Base-by-base conservation (phyloP, 2,113 vertebrate genomes). In the Colistium nudipinnis region DNA sequence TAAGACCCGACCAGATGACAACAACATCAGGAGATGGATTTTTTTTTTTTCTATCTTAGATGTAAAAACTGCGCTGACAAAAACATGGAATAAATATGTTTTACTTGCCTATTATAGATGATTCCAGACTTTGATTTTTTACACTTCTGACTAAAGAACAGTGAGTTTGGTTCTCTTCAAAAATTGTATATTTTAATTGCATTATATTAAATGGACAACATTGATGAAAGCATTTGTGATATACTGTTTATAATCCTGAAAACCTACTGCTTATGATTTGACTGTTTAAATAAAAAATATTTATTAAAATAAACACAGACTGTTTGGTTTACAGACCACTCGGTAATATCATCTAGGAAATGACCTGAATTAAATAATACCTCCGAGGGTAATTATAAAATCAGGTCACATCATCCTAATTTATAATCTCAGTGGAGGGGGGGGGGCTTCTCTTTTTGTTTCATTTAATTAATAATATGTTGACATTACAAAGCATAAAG, bases 401-500 rank as follows among this genome's bases (percentile, higher is more conserved):
- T 11, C 14, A 41, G 55, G 24, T 57, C 55, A 39, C 4, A 20
- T 39, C 19, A 16, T 24, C 33, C 24, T 24, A 3, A 30, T 59
- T 60, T 59, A 2, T 16, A 49, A 38, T 8, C 10, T 31, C 24
- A 38, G 12, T 64, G 11, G 31, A 9, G 13, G 4, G 4, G 31
- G 11, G 33, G 2, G 0, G 7, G 47, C 4, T n/a, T 31, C 22
- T 14, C 1, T 38, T 30, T 20, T 41, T 38, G 16, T 52, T 22
- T 51, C 27, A 19, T 35, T 44, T 30, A 30, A 49, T 56, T 25
- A 57, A 64, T 63, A 20, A 55, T 44, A 19, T 16, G 28, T 56
- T 0, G 3, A 8, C 3, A 9, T 16, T 5, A n/a, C 4, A 5
- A 24, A 13, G 13, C 1, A 11, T 2, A 4, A 24, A 6, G 12